Evolutionary conservation across 1,140 invertebrate genomes (phyloP).

Genomic region (Pogonus chalceus): DNA sequence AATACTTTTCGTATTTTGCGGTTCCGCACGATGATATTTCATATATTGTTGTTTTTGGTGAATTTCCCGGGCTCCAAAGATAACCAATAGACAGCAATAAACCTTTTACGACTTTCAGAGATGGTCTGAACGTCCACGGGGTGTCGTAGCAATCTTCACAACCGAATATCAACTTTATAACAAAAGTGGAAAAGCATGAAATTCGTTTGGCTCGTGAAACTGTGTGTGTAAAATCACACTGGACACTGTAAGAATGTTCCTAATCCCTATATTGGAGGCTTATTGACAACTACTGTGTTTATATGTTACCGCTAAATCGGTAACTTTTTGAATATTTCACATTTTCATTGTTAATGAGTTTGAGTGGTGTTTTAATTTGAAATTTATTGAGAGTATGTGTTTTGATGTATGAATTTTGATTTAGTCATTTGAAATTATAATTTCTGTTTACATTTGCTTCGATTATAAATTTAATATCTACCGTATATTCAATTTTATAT

Average conservation of each 20-base stretch:
- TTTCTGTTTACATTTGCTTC: not conserved
- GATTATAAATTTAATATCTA: no score
- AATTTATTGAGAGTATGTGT: not conserved
- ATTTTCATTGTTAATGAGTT: not conserved
- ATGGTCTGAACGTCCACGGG: not conserved
- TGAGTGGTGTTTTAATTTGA: not conserved
- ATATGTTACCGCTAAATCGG: not conserved
- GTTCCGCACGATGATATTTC: not conserved
- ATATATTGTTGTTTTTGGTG: constrained; percentile 3
- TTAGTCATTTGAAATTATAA: not conserved
- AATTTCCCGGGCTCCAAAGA: not conserved
- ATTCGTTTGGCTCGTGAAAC: not conserved
- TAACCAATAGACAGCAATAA: constrained; percentile 7
- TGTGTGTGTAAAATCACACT: not conserved
- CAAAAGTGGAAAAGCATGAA: not conserved
- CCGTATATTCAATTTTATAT: no score
- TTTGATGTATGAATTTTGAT: not conserved
- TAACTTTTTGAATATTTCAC: not conserved
- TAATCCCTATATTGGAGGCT: constrained; percentile 4
- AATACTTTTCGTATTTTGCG: not conserved
- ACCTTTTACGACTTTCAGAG: not conserved
- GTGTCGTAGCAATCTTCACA: not conserved
- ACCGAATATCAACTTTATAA: not conserved
- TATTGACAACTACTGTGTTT: not conserved
- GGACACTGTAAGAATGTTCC: not conserved